A percentile compares a stretch with the other conserved stretches of the same genome.
phyloP scores from a whole-genome alignment of 2,797 vertebrate genomes.

The Vireo griseus region DNA sequence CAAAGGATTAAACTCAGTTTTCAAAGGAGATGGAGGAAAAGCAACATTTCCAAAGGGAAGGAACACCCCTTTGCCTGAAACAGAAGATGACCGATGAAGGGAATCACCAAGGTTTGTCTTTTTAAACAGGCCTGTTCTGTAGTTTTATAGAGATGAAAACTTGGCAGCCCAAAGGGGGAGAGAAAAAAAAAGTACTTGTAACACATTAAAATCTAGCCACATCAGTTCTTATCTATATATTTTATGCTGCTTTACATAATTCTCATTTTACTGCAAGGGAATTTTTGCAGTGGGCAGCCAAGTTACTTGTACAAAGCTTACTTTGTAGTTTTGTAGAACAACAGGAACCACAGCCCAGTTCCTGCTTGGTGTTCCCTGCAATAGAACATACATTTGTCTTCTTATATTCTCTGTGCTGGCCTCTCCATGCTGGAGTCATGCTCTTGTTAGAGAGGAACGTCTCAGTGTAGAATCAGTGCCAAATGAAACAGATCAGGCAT shows the following conservation, averaged over 20 bases:
- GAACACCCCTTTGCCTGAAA: neutral
- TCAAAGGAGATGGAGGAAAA: neutral
- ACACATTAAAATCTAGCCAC: neutral
- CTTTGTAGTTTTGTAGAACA: neutral
- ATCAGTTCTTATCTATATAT: neutral
- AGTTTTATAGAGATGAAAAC: neutral
- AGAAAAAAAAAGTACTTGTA: neutral
- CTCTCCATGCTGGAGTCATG: neutral
- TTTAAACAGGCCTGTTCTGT: neutral
- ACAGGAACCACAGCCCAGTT: neutral
- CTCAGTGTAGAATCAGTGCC: neutral
- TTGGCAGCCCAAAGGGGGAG: neutral
- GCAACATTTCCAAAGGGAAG: neutral
- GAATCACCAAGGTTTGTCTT: neutral
- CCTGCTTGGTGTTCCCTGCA: neutral
- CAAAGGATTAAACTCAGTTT: neutral
- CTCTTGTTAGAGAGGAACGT: neutral
- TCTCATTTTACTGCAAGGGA: neutral
- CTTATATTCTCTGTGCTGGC: neutral
- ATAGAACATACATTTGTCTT: neutral
- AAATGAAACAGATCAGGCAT: conserved; percentile 26
- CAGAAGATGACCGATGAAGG: neutral
- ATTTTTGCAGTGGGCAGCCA: neutral
- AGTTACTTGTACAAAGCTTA: neutral
- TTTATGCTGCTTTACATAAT: neutral